Conservation (phyloP, 2,113 vertebrate genomes). For the Empidonax traillii region DNA sequence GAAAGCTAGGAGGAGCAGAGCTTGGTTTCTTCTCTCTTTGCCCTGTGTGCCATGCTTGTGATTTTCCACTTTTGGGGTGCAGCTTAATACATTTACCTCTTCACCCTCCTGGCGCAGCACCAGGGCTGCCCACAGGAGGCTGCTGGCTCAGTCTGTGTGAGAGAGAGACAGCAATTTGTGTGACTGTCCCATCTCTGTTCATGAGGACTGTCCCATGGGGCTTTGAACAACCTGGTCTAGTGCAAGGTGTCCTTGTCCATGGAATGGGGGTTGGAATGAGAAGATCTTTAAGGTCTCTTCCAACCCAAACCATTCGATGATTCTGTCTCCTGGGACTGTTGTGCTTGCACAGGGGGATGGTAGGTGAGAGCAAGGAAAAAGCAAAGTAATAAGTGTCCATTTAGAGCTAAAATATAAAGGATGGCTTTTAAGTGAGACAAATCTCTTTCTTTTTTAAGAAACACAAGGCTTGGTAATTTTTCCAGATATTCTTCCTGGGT, state of each 20-base stretch:
- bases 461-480: background rate
- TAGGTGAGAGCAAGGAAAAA: background rate
- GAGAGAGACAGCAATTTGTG: background rate
- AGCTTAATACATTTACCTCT: background rate
- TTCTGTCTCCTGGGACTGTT: background rate
- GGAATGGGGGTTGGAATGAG: accelerated
- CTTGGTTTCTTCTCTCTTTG: background rate
- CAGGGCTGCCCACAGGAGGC: accelerated
- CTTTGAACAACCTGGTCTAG: background rate
- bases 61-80: background rate
- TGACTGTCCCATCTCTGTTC: background rate
- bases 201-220: background rate
- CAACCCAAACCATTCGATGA: background rate
- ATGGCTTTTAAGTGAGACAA: background rate
- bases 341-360: background rate
- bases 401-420: background rate
- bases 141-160: background rate
- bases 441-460: background rate
- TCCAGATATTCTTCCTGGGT: background rate
- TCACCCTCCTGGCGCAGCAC: background rate
- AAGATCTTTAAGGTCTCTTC: background rate
- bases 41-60: background rate
- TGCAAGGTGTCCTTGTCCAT: background rate
- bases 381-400: background rate
- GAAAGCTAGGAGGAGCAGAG: slow-evolving; percentile 30